Percentiles rank a stretch among this genome's conserved stretches.
phyloP scores from a whole-genome alignment of 2,113 vertebrate species.

The Cheirogaleus medius region DNA sequence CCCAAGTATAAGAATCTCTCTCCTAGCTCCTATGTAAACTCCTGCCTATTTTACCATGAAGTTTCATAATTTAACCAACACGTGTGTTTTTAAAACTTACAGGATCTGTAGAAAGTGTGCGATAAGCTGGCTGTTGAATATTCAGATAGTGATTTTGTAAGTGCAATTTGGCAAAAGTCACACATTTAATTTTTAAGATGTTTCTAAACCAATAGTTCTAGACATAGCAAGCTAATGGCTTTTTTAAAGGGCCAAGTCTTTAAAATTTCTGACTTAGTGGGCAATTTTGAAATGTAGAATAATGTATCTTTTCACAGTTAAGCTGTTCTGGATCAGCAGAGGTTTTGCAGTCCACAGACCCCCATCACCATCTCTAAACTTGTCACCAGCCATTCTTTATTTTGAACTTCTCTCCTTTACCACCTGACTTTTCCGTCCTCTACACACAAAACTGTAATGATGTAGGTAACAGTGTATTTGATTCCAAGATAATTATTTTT shows the following conservation, averaged over 20 bases:
- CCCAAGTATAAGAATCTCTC: not conserved
- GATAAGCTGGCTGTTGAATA: constrained; percentile 11
- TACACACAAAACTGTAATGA: not conserved
- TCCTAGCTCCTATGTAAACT: not conserved
- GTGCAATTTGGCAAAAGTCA: not conserved
- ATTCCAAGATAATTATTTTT: not conserved
- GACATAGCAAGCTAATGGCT: not conserved
- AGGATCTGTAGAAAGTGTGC: not conserved
- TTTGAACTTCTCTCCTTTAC: not conserved
- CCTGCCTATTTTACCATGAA: not conserved
- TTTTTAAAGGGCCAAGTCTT: not conserved
- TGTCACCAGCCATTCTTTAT: not conserved
- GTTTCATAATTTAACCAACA: not conserved
- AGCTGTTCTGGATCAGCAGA: not conserved
- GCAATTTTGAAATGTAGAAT: constrained; percentile 25
- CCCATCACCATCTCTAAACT: not conserved
- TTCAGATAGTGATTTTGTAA: constrained; percentile 5
- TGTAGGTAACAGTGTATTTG: not conserved
- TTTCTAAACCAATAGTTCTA: constrained; percentile 52
- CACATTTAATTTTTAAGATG: constrained; percentile 32
- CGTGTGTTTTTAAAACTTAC: not conserved
- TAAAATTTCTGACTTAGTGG: constrained; percentile 32
- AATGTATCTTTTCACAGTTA: not conserved
- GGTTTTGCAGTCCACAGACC: not conserved
- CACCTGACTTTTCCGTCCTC: not conserved